phyloP scores from a whole-genome alignment of 1,140 invertebrate genomes.

The Panulirus ornatus region DNA sequence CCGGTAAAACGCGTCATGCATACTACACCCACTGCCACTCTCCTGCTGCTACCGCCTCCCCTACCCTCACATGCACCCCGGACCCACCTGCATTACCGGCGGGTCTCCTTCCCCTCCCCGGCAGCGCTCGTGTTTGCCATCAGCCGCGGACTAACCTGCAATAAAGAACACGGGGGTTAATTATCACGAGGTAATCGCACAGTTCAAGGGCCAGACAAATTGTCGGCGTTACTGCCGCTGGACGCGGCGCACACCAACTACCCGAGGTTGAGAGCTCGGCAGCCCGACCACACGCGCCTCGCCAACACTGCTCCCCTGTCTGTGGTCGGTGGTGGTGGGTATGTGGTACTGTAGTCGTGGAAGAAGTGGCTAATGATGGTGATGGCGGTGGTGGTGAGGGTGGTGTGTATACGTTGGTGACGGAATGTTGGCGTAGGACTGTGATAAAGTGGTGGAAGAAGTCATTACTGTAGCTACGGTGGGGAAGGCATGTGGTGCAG shows the following conservation, averaged over 20 bases:
- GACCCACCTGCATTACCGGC: constrained; percentile 19
- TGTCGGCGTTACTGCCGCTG: neutral
- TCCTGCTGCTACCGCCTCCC: neutral
- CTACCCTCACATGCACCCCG: neutral
- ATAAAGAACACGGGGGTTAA: constrained; percentile 22
- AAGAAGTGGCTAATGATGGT: no score
- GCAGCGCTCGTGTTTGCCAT: neutral
- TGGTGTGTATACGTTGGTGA: no score
- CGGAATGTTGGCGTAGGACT: no score
- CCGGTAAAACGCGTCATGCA: neutral
- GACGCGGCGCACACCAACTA: no score
- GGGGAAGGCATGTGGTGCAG: no score
- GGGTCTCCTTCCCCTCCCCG: constrained; percentile 19
- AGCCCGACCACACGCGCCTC: no score
- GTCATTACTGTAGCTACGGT: no score
- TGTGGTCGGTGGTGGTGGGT: no score
- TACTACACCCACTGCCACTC: neutral
- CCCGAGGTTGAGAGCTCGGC: no score
- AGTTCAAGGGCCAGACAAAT: constrained; percentile 11
- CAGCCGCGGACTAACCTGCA: constrained; percentile 37
- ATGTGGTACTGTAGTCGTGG: no score
- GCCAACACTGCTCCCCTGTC: neutral
- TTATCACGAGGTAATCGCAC: constrained; percentile 5
- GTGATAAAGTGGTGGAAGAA: no score
- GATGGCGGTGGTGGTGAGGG: no score